Percentiles rank a stretch among this genome's conserved stretches.
phyloP scores from a whole-genome alignment of 2,888 invertebrate species.

The Epistrophe grossulariae region DNA sequence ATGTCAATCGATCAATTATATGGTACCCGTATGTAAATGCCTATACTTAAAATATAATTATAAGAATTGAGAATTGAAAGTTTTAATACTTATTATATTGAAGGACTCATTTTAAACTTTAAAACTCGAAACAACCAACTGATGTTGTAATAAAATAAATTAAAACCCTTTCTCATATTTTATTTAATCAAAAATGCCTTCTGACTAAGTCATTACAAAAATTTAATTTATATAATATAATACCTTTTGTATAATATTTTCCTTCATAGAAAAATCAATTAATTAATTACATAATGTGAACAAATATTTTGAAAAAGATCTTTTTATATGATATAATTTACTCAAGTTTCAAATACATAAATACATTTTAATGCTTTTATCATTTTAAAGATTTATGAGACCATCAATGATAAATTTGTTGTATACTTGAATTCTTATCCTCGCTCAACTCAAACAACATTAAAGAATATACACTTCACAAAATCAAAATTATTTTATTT shows the following conservation, averaged over 20 bases:
- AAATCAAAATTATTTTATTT: slow-evolving; percentile 10
- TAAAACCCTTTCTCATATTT: too few species aligned
- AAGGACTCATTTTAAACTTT: too few species aligned
- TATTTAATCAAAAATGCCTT: too few species aligned
- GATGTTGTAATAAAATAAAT: too few species aligned
- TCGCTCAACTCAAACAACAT: background rate
- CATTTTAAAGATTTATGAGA: background rate
- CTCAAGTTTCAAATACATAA: background rate
- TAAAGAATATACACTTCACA: background rate
- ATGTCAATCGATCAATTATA: too few species aligned
- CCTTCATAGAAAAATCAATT: background rate
- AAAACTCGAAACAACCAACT: too few species aligned
- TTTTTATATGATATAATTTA: background rate
- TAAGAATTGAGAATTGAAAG: too few species aligned
- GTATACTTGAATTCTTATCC: background rate
- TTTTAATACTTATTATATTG: too few species aligned
- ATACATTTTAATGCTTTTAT: background rate
- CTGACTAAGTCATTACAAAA: background rate
- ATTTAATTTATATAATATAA: background rate
- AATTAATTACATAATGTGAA: background rate
- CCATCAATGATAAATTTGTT: too few species aligned
- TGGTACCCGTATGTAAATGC: too few species aligned
- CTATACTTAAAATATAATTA: too few species aligned
- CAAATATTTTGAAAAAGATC: background rate
- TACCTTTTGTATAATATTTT: too few species aligned